A percentile compares a stretch with the other conserved stretches of the same genome.
phyloP scores from a whole-genome alignment of 2,113 vertebrate species.

The Origma solitaria region DNA sequence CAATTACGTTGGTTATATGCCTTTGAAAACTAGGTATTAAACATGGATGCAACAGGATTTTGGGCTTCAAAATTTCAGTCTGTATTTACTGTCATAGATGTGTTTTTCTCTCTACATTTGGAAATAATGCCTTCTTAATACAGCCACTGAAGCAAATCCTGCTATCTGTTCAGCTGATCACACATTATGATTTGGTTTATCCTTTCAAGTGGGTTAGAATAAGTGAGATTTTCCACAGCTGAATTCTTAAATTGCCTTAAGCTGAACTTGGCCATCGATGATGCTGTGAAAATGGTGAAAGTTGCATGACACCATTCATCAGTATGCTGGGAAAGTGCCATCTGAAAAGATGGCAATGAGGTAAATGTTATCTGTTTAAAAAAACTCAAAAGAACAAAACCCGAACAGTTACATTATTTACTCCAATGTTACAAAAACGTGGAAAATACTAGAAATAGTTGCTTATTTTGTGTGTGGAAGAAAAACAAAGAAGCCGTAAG shows the following conservation, averaged over 20 bases:
- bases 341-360: background rate
- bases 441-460: background rate
- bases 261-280: background rate
- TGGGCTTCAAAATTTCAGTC: background rate
- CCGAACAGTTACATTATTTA: background rate
- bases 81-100: background rate
- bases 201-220: background rate
- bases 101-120: background rate
- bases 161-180: background rate
- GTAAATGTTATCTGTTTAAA: background rate
- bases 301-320: background rate
- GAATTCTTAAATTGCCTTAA: background rate
- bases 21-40: background rate
- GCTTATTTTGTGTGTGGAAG: background rate
- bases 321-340: background rate
- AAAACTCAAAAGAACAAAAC: background rate
- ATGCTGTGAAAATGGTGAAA: background rate
- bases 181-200: background rate
- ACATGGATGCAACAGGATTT: background rate
- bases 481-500: background rate
- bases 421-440: background rate
- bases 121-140: background rate
- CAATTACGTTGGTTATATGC: background rate
- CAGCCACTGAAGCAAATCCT: background rate
- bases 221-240: background rate